Conservation (phyloP, 1,140 invertebrate genomes). For the Neodiprion fabricii region DNA sequence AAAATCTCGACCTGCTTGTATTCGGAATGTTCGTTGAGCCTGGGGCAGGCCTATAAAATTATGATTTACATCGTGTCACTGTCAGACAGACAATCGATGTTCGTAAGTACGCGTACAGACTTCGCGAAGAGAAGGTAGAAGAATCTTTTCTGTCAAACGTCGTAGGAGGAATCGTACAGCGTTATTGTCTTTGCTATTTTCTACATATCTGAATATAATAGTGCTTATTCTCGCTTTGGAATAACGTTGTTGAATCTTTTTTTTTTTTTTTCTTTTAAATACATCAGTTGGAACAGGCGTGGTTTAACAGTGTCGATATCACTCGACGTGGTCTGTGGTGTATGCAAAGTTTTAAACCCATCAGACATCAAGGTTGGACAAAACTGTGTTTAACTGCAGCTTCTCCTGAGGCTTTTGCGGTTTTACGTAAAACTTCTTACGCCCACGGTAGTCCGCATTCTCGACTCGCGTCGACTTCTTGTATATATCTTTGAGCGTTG, state of each 20-base stretch:
- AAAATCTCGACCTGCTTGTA: not conserved
- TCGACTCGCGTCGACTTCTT: not conserved
- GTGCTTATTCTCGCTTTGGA: no score
- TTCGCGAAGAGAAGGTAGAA: not conserved
- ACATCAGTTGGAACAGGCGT: not conserved
- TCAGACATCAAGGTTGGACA: slow-evolving; percentile 21
- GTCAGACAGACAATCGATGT: slow-evolving; percentile 26
- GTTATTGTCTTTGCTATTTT: not conserved
- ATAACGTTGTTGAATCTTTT: no score
- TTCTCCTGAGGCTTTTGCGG: slow-evolving; percentile 45
- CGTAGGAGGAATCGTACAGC: not conserved
- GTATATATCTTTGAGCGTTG: no score
- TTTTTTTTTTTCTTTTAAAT: not conserved
- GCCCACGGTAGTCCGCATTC: slow-evolving; percentile 26
- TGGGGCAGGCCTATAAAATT: slow-evolving; percentile 53
- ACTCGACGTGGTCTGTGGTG: slow-evolving; percentile 42
- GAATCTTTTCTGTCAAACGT: not conserved
- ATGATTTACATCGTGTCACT: slow-evolving; percentile 58
- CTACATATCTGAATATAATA: not conserved
- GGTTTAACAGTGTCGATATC: not conserved
- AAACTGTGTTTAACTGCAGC: slow-evolving; percentile 17
- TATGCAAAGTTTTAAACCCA: slow-evolving; percentile 45
- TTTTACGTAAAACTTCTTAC: slow-evolving; percentile 44
- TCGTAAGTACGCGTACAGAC: not conserved
- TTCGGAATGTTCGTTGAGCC: not conserved